These are phyloP conservation scores for Toxonevra muliebris DNA, from an alignment of 2,888 invertebrate species.

Conservation along the genomic window DNA sequence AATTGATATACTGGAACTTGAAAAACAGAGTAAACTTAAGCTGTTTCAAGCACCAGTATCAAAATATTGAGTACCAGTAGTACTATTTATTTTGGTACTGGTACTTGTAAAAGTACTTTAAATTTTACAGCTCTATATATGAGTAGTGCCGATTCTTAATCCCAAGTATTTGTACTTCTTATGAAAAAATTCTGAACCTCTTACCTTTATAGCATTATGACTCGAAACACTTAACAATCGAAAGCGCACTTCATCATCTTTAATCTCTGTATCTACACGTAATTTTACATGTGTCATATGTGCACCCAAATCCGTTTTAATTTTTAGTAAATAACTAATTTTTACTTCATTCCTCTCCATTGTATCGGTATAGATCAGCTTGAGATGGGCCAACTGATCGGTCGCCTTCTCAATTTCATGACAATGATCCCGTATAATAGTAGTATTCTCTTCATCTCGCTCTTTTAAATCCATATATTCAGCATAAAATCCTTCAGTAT, in stretches of 20 bases:
- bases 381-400: slow-evolving; percentile 58
- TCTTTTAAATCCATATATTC: slow-evolving; percentile 65
- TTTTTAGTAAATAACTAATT: slow-evolving; percentile 65
- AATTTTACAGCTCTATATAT: too few species aligned
- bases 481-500: slow-evolving; percentile 64
- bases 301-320: slow-evolving; percentile 67
- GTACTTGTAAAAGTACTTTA: too few species aligned
- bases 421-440: slow-evolving; percentile 60
- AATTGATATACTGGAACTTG: too few species aligned
- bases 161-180: too few species aligned
- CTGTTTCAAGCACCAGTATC: too few species aligned
- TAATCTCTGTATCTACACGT: slow-evolving; percentile 67
- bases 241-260: slow-evolving; percentile 68
- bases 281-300: slow-evolving; percentile 68
- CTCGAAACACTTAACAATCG: slow-evolving; percentile 72
- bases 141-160: too few species aligned
- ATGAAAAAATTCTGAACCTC: neutral
- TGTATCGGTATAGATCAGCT: slow-evolving; percentile 67
- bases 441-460: slow-evolving; percentile 63
- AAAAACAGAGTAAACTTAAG: too few species aligned
- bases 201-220: slow-evolving; percentile 63
- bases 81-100: too few species aligned
- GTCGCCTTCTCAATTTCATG: slow-evolving; percentile 59
- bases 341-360: slow-evolving; percentile 66
- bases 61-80: too few species aligned